These are phyloP conservation scores for Bryconaethiops microstoma DNA, from an alignment of 2,797 vertebrate species.

Conservation along the genomic window DNA sequence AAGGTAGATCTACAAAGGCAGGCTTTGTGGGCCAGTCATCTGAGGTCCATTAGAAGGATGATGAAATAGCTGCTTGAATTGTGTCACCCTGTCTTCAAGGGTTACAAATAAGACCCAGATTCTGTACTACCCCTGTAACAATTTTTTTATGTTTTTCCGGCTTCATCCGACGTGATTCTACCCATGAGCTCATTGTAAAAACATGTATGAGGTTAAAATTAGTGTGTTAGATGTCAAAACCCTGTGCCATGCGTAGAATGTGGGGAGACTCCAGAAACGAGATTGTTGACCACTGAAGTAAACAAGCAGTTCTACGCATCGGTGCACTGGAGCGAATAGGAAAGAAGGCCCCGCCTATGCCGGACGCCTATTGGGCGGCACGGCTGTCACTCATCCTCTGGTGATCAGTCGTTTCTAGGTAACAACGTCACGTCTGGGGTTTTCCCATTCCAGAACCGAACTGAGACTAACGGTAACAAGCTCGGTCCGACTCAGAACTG, in stretches of 20 bases:
- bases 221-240: neutral
- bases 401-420: slow-evolving; percentile 53
- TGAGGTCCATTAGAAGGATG: slow-evolving; percentile 23
- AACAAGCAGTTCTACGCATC: slow-evolving; percentile 12
- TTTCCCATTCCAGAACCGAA: slow-evolving; percentile 54
- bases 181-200: neutral
- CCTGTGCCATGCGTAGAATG: neutral
- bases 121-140: too few species aligned
- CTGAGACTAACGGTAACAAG: neutral
- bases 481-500: neutral
- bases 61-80: slow-evolving; percentile 53
- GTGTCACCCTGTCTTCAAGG: neutral
- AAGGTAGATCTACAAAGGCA: neutral
- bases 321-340: slow-evolving; percentile 44
- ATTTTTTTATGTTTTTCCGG: neutral
- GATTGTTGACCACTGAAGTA: slow-evolving; percentile 1
- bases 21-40: neutral
- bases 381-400: slow-evolving; percentile 58
- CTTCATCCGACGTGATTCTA: neutral
- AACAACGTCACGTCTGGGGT: slow-evolving; percentile 65
- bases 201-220: neutral
- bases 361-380: slow-evolving; percentile 60
- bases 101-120: neutral
- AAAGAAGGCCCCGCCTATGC: neutral
- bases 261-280: neutral